Evolutionary conservation across 2,888 invertebrate species (phyloP), one percentile per base, ranked within the genome.

Genomic region (Ormyrus labotus): DNA sequence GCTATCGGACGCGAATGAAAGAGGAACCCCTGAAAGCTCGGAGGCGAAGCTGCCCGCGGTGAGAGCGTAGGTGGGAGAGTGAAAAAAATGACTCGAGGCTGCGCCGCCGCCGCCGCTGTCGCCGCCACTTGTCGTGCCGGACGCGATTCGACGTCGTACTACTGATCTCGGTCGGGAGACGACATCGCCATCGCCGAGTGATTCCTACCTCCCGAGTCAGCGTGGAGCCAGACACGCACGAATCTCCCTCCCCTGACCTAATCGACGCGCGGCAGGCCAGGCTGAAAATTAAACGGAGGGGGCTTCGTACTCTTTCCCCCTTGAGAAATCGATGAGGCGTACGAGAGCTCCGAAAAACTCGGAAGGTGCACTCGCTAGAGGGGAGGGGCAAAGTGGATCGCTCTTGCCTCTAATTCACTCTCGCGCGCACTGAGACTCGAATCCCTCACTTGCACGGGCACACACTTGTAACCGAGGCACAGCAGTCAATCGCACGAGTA

Each of bases 261-360:
- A 34, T 60, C 60, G 19, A 60, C 60, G 60, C 60, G 19, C 19
- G 19, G 13, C 19, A 10, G 48, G n/a, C 4, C 5, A 58, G 57
- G n/a, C 10, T 5, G n/a, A 11, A 2, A 65, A 8, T 10, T 8
- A 53, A n/a, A 61, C 11, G 11, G 13, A 63, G 45, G 13, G 11
- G 8, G 50, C 19, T 19, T 19, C 19, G 19, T 19, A 19, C 19
- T 19, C 1, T 13, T 68, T 53, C 68, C 53, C 48, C n/a, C 47
- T 55, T 6, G 60, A 57, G 53, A 72, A 78, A 78, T 78, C 78
- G 68, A 78, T 78, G 73, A 63, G 34, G 60, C 53, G 50, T 34
- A 19, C 19, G 19, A 65, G 58, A 65, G 58, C 9, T 63, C 10
- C 34, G 50, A 63, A 47, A 48, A 64, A 19, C 19, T 19, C 5